Conservation (phyloP, 2,888 invertebrate species). For the Phanerotoma sp. region DNA sequence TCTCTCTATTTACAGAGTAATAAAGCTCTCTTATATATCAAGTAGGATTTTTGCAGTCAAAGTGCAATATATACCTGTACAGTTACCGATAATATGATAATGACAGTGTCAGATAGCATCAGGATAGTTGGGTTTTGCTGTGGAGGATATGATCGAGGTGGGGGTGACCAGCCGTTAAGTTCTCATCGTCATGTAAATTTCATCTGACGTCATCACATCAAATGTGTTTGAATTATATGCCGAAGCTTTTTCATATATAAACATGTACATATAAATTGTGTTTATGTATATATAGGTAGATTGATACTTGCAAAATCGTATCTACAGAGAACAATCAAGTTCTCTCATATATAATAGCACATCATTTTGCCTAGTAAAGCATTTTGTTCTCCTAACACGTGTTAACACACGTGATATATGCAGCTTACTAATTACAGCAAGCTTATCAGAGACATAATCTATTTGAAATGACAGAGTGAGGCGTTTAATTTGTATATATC, state of each 20-base stretch:
- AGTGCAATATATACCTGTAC: no score
- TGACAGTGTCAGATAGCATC: slow-evolving; percentile 34
- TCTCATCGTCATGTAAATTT: slow-evolving; percentile 13
- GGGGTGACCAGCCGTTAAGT: background rate
- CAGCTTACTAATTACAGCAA: slow-evolving; percentile 7
- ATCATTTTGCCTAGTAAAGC: no score
- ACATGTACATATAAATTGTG: background rate
- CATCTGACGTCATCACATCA: slow-evolving; percentile 8
- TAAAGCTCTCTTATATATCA: no score
- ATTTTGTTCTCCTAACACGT: background rate
- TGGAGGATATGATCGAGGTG: background rate
- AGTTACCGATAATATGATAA: slow-evolving; percentile 38
- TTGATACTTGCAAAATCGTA: no score
- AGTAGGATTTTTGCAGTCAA: no score
- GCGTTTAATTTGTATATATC: slow-evolving; percentile 8
- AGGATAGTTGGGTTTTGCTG: slow-evolving; percentile 28
- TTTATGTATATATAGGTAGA: slow-evolving; percentile 1
- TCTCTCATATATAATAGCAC: no score
- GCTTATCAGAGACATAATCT: slow-evolving; percentile 13
- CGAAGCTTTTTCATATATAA: background rate
- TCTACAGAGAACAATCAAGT: no score
- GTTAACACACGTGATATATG: slow-evolving; percentile 10
- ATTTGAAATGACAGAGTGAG: slow-evolving; percentile 2
- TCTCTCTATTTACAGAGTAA: no score
- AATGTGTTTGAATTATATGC: background rate